Evolutionary conservation across 1,140 invertebrate species (phyloP).

Genomic region (Fragariocoptes setiger): DNA sequence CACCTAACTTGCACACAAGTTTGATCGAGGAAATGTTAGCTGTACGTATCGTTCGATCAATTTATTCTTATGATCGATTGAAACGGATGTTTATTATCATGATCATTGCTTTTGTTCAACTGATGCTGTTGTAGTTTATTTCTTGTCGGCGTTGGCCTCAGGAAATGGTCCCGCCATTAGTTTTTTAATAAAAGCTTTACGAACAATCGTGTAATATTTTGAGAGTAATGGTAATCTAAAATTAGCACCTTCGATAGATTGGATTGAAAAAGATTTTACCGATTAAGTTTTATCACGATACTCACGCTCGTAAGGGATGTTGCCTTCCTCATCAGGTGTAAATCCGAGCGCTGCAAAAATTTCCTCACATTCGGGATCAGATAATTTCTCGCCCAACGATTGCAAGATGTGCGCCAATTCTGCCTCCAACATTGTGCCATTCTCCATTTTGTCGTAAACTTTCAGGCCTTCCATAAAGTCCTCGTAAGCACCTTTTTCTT

Average conservation of each 20-base stretch:
- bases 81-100: too few relatives aligned
- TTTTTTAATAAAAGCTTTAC: constrained; percentile 16
- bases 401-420: constrained; percentile 83
- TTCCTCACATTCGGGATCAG: constrained; percentile 41
- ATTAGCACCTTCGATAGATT: neutral
- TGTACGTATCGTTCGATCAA: too few relatives aligned
- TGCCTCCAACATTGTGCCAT: constrained; percentile 76
- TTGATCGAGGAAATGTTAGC: too few relatives aligned
- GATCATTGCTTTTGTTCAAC: too few relatives aligned
- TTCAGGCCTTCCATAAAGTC: constrained; percentile 98
- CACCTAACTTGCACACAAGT: too few relatives aligned
- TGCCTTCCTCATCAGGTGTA: constrained; percentile 66
- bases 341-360: constrained; percentile 46
- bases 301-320: constrained; percentile 71
- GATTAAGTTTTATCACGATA: constrained; percentile 14
- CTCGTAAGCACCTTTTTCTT: constrained; percentile 82
- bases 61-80: too few relatives aligned
- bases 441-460: constrained; percentile 87
- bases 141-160: constrained; percentile 5
- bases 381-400: constrained; percentile 62
- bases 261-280: neutral
- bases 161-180: constrained; percentile 17
- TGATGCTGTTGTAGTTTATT: too few relatives aligned
- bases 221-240: too few relatives aligned
- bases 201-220: too few relatives aligned